Conservation (phyloP, 2,888 invertebrate genomes). For the Andrena haemorrhoa region DNA sequence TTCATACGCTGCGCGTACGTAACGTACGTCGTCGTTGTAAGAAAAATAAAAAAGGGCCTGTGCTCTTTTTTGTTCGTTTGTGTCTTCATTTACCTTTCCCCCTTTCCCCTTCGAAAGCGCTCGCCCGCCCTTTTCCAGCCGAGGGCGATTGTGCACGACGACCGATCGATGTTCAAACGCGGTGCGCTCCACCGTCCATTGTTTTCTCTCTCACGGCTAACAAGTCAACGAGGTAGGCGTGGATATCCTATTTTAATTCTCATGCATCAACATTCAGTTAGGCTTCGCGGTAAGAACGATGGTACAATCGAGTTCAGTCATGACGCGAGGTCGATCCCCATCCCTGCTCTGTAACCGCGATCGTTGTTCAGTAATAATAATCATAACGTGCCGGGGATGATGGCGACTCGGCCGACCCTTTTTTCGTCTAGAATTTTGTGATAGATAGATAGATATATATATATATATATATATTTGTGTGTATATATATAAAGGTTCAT, state of each 20-base stretch:
- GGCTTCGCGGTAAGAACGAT: conserved; percentile 32
- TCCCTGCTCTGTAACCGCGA: conserved; percentile 18
- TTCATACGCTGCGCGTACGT: conserved; percentile 72
- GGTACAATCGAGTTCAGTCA: conserved; percentile 3
- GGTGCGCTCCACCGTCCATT: conserved; percentile 31
- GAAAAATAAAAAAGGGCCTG: conserved; percentile 73
- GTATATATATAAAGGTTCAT: conserved; percentile 47
- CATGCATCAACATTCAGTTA: conserved; percentile 49
- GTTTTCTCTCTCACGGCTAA: conserved; percentile 37
- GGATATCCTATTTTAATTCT: conserved; percentile 48
- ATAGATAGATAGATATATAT: conserved; percentile 20
- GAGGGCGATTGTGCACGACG: conserved; percentile 52
- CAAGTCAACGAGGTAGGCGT: conserved; percentile 65
- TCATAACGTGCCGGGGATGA: conserved; percentile 29
- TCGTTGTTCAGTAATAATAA: conserved; percentile 52
- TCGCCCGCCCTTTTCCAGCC: conserved; percentile 17
- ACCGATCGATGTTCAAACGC: conserved; percentile 50
- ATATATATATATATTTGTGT: neutral
- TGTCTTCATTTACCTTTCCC: neutral
- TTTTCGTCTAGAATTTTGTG: conserved; percentile 30
- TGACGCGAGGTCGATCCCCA: conserved; percentile 29
- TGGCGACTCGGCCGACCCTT: conserved; percentile 35
- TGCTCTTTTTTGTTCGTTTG: conserved; percentile 46
- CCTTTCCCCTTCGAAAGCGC: conserved; percentile 17
- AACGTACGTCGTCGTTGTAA: conserved; percentile 71